A percentile compares a stretch with the other conserved stretches of the same genome.
These are phyloP conservation scores for Otolemur crassicaudatus DNA, from an alignment of 2,797 vertebrate genomes.

Conservation along the genomic window DNA sequence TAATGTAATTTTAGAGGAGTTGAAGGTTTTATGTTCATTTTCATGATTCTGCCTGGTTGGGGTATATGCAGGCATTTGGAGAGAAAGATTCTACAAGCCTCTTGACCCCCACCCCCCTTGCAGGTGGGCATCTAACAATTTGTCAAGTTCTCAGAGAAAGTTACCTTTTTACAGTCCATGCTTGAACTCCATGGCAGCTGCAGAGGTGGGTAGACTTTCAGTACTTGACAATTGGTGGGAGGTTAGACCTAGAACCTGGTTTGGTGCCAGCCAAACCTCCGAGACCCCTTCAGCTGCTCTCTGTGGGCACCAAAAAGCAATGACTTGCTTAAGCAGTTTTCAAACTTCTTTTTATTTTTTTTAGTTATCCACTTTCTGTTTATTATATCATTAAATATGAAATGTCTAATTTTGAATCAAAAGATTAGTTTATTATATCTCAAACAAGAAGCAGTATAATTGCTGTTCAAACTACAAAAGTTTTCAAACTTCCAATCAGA, in stretches of 20 bases:
- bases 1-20: not conserved
- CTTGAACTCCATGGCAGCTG: not conserved
- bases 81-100: no score
- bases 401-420: no score
- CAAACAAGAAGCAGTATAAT: no score
- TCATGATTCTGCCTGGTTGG: not conserved
- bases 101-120: not conserved
- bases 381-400: no score
- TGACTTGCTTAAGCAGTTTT: not conserved
- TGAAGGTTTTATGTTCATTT: not conserved
- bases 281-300: not conserved
- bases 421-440: no score
- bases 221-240: not conserved
- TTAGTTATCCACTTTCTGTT: no score
- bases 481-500: not conserved
- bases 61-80: not conserved
- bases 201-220: not conserved
- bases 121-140: not conserved
- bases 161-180: not conserved
- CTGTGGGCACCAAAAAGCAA: not conserved
- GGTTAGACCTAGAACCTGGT: not conserved
- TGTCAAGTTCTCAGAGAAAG: no score
- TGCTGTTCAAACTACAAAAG: no score
- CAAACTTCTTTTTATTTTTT: no score
- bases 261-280: not conserved